Evolutionary conservation across 2,113 vertebrate genomes (phyloP).

Genomic region (Lasiurus cinereus): DNA sequence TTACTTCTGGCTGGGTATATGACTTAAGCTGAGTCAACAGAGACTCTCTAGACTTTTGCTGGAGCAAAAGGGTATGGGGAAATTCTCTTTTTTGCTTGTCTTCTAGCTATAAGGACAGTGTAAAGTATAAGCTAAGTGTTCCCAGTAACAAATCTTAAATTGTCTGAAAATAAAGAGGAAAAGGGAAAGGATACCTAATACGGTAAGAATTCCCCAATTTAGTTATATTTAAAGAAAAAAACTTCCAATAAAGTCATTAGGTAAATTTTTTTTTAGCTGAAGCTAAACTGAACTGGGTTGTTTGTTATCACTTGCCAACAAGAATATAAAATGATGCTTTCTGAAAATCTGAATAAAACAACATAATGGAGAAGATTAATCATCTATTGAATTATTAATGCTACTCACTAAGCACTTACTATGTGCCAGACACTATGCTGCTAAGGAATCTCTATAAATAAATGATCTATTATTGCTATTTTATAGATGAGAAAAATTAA

Average conservation of each 20-base stretch:
- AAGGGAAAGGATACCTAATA: not conserved
- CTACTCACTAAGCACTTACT: not conserved
- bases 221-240: slow-evolving; percentile 31
- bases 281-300: not conserved
- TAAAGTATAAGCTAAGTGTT: not conserved
- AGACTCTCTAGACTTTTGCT: not conserved
- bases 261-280: slow-evolving; percentile 27
- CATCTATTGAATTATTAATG: not conserved
- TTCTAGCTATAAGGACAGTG: not conserved
- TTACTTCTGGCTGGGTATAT: not conserved
- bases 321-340: not conserved
- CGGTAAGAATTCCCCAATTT: not conserved
- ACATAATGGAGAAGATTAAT: not conserved
- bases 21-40: not conserved
- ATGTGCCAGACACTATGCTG: not conserved
- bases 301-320: slow-evolving; percentile 3
- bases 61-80: not conserved
- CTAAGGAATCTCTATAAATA: not conserved
- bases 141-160: not conserved
- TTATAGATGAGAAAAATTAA: not conserved
- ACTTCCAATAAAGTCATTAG: not conserved
- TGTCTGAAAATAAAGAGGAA: not conserved
- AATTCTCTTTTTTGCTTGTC: slow-evolving; percentile 25
- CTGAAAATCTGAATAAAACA: not conserved
- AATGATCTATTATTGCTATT: not conserved